Base-by-base conservation (phyloP, 35 echinoderm and acorn worm species). In the Ptychodera flava region DNA sequence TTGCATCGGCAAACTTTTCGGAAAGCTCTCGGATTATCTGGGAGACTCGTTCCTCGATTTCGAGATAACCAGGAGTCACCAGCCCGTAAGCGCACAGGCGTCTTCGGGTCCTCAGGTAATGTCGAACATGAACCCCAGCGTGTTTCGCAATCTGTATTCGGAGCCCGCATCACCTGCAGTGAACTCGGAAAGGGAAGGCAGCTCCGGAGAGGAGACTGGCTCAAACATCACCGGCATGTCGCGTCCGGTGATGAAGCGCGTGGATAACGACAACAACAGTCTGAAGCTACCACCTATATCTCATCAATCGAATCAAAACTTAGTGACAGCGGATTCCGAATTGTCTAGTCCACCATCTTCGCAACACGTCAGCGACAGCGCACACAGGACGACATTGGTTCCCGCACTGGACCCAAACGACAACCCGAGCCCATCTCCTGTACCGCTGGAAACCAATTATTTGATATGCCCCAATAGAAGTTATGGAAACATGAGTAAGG, bases 1-100 rank as follows among this genome's bases (percentile, higher is more conserved):
- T 0, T 94, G 92, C 78, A 90, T 94, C 77, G 85, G 88, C 1
- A 94, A 94, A 79, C 86, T 94, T 6, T 88, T 94, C 30, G 92
- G 92, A 16, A 88, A 88, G 14, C 86, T 94, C 0, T 94, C 92
- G 22, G 92, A 94, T 78, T 94, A 91, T 35, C 89, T 94, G 0
- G 92, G 92, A n/a, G 92, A 94, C 31, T 86, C 53, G 1, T 94
- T 91, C 34, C 76, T 94, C 16, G 92, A 94, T 52, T 81, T 87
- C 36, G 92, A 94, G 80, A 89, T 90, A 16, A 91, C 6, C 22
- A 6, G 45, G 45, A 64, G 45, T 22, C 45, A 64, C 22, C 45
- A 64, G 22, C 45, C 22, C 45, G 45, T 6, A 64, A 64, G 22
- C 45, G 22, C 45, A 64, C 45, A 64, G 6, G 22, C 45, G 22